Evolutionary conservation across 2,888 invertebrate species (phyloP).

Genomic region (Tenthredo scrophulariae): DNA sequence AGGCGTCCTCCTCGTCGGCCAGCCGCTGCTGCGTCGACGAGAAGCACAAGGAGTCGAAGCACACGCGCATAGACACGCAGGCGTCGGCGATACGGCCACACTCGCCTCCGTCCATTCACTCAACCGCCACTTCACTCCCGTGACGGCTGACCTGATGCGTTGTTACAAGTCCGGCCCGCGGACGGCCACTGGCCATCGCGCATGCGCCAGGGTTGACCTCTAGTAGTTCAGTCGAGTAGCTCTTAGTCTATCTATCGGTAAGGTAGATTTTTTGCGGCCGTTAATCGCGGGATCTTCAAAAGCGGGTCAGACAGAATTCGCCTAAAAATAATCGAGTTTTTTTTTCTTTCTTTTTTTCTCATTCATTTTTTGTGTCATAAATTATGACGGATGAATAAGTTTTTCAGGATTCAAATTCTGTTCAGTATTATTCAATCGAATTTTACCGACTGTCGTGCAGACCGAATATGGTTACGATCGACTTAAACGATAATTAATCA

Average conservation of each 20-base stretch:
- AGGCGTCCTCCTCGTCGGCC: slow-evolving; percentile 89
- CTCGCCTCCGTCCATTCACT: slow-evolving; percentile 76
- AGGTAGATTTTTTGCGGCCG: neutral
- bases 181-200: slow-evolving; percentile 60
- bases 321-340: neutral
- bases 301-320: neutral
- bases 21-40: slow-evolving; percentile 86
- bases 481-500: neutral
- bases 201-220: slow-evolving; percentile 50
- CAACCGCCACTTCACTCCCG: slow-evolving; percentile 57
- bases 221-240: neutral
- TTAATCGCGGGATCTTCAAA: slow-evolving; percentile 24
- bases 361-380: neutral
- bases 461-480: neutral
- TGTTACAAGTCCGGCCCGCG: slow-evolving; percentile 48
- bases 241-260: neutral
- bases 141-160: slow-evolving; percentile 54
- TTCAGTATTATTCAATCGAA: neutral
- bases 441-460: slow-evolving; percentile 2
- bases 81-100: slow-evolving; percentile 75
- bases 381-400: neutral
- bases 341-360: neutral
- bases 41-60: slow-evolving; percentile 94
- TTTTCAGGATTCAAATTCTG: neutral
- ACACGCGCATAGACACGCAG: slow-evolving; percentile 93